Percentiles rank a stretch among this genome's conserved stretches.
These are phyloP conservation scores for Noctua janthina DNA, from an alignment of 2,888 invertebrate genomes.

Conservation along the genomic window DNA sequence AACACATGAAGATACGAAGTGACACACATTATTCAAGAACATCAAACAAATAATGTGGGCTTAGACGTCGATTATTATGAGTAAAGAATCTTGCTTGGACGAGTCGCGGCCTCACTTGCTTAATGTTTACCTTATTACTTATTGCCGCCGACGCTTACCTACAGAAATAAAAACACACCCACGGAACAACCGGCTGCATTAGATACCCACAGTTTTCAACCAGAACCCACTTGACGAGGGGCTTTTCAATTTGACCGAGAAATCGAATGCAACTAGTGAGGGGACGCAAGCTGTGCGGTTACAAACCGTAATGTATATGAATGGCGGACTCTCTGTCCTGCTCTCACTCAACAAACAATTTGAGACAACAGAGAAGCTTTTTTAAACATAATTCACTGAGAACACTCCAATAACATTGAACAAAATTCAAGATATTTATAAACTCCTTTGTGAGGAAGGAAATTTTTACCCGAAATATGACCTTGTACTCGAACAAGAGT, in stretches of 20 bases:
- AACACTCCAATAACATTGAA: slow-evolving; percentile 65
- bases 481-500: slow-evolving; percentile 23
- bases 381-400: slow-evolving; percentile 66
- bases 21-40: slow-evolving; percentile 64
- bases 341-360: slow-evolving; percentile 60
- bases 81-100: slow-evolving; percentile 71
- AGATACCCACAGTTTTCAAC: slow-evolving; percentile 71
- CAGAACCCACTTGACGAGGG: slow-evolving; percentile 63
- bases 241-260: slow-evolving; percentile 77
- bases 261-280: slow-evolving; percentile 74
- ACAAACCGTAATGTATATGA: slow-evolving; percentile 77
- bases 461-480: slow-evolving; percentile 50
- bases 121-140: slow-evolving; percentile 88
- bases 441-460: slow-evolving; percentile 64
- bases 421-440: slow-evolving; percentile 66
- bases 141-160: slow-evolving; percentile 82
- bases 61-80: slow-evolving; percentile 61
- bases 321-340: slow-evolving; percentile 70
- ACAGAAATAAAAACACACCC: slow-evolving; percentile 85
- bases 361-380: slow-evolving; percentile 62
- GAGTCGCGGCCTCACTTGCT: slow-evolving; percentile 80
- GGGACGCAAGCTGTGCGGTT: slow-evolving; percentile 74
- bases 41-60: slow-evolving; percentile 56
- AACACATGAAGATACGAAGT: slow-evolving; percentile 32
- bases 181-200: slow-evolving; percentile 74